Evolutionary conservation across 2,888 invertebrate species (phyloP).

Genomic region (Rutpela maculata): DNA sequence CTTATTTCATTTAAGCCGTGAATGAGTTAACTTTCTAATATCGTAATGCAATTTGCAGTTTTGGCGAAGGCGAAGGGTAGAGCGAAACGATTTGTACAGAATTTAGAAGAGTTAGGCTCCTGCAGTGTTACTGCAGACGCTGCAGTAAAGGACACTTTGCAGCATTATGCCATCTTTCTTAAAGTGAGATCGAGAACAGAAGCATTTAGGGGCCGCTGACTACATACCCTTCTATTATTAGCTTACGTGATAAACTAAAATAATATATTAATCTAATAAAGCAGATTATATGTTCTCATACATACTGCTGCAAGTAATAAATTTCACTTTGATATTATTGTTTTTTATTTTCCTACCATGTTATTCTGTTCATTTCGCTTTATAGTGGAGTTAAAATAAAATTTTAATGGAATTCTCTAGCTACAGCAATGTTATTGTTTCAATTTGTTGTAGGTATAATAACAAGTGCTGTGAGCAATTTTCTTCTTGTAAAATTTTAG

Average conservation of each 20-base stretch:
- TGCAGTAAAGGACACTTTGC: conserved; percentile 37
- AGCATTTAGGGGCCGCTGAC: conserved; percentile 46
- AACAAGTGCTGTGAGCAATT: too few species aligned
- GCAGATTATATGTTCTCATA: too few species aligned
- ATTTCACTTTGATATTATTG: not conserved
- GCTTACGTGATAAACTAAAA: not conserved
- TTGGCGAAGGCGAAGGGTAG: conserved; percentile 2
- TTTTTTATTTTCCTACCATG: not conserved
- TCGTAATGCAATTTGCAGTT: not conserved
- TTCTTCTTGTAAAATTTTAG: too few species aligned
- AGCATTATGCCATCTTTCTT: conserved; percentile 29
- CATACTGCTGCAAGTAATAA: too few species aligned
- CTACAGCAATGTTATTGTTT: too few species aligned
- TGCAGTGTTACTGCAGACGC: conserved; percentile 52
- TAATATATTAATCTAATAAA: too few species aligned
- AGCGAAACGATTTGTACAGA: not conserved
- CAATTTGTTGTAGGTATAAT: too few species aligned
- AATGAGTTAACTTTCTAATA: not conserved
- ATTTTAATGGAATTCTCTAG: too few species aligned
- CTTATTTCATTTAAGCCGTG: not conserved
- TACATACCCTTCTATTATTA: not conserved
- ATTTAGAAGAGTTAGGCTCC: conserved; percentile 16
- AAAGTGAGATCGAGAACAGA: conserved; percentile 19
- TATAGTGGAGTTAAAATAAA: too few species aligned
- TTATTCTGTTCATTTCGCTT: not conserved